A percentile compares a stretch with the other conserved stretches of the same genome.
Conservation (phyloP, 2,113 vertebrate genomes). For the Pseudolaguvia tuberculata region DNA sequence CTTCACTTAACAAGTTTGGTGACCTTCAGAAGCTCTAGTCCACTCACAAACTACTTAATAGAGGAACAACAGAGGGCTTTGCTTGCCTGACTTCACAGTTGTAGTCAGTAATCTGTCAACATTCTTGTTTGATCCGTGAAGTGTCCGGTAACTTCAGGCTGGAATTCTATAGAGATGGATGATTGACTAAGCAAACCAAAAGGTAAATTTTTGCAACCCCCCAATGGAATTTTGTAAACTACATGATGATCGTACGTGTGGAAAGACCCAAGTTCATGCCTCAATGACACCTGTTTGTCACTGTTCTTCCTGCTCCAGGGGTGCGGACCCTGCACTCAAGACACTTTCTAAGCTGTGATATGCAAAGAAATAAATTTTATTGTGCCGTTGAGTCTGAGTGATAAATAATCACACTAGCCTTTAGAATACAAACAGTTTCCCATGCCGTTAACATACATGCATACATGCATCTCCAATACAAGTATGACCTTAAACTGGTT, state of each 20-base stretch:
- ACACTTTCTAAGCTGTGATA: no score
- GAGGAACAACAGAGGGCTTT: background rate
- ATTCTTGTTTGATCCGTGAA: conserved; percentile 19
- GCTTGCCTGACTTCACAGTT: conserved; percentile 6
- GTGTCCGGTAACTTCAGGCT: conserved; percentile 16
- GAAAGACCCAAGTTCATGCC: no score
- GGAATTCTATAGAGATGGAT: background rate
- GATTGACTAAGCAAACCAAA: background rate
- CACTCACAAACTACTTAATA: background rate
- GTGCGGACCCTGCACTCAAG: no score
- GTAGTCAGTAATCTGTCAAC: conserved; percentile 30
- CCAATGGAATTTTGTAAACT: background rate
- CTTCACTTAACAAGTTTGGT: background rate
- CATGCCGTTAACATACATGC: no score
- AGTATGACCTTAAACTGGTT: background rate
- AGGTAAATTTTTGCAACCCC: background rate
- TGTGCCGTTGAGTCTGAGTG: no score
- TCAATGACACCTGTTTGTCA: no score
- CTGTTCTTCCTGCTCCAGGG: no score
- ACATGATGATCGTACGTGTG: no score
- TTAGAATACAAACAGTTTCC: no score
- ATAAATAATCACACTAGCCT: no score
- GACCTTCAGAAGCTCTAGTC: conserved; percentile 12
- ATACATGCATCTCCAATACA: no score
- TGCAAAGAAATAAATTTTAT: no score